Conservation (phyloP, 2,113 vertebrate species). For the Pangasianodon gigas region DNA sequence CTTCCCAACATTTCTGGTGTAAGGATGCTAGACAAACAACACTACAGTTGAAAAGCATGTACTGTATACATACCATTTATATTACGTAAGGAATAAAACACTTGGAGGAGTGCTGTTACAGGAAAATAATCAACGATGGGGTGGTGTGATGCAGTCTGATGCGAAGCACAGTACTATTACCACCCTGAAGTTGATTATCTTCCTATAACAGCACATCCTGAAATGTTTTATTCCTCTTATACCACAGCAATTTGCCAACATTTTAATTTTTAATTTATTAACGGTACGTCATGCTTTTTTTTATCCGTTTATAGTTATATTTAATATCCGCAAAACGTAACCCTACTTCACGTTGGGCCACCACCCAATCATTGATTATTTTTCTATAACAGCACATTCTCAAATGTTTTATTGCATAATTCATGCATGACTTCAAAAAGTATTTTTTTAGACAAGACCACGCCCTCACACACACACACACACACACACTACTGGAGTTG, state of each 20-base stretch:
- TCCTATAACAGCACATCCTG: background rate
- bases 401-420: background rate
- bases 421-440: background rate
- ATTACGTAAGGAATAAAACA: background rate
- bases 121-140: background rate
- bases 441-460: background rate
- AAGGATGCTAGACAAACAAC: background rate
- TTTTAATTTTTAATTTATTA: background rate
- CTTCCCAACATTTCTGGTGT: background rate
- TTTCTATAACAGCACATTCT: background rate
- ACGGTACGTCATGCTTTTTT: background rate
- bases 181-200: background rate
- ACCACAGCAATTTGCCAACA: background rate
- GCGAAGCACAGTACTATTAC: background rate
- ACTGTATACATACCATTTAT: background rate
- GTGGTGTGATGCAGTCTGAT: background rate
- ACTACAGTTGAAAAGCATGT: background rate
- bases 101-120: background rate
- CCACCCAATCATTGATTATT: background rate
- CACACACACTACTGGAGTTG: background rate
- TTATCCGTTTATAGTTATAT: background rate
- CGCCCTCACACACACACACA: background rate
- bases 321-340: background rate
- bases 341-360: background rate
- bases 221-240: background rate